Percentiles rank a stretch among this genome's conserved stretches.
These are phyloP conservation scores for Dimorphilus gyrociliatus DNA, from an alignment of 2,888 invertebrate species.

Conservation along the genomic window DNA sequence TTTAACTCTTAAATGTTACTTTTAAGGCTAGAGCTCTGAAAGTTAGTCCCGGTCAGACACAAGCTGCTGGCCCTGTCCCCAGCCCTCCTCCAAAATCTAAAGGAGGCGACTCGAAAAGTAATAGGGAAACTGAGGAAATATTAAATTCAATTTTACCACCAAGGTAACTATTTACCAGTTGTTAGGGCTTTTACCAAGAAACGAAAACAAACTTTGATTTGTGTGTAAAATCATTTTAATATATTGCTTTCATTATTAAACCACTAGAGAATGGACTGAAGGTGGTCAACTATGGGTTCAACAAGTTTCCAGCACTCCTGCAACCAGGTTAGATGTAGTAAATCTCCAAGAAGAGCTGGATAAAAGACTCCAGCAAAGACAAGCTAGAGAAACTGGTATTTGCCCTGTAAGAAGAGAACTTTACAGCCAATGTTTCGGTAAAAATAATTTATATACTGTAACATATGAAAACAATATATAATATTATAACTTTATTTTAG, in stretches of 20 bases:
- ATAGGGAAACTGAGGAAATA: conserved; percentile 72
- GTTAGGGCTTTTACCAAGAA: background rate
- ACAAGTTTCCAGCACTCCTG: conserved; percentile 83
- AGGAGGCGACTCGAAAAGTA: conserved; percentile 28
- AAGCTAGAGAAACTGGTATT: conserved; percentile 88
- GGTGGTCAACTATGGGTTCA: conserved; percentile 58
- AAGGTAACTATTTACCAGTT: conserved; percentile 27
- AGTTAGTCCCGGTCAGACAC: conserved; percentile 22
- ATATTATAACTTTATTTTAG: conserved; percentile 30
- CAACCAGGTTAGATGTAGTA: conserved; percentile 83
- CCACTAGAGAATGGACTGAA: conserved; percentile 67
- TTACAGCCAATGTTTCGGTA: conserved; percentile 85
- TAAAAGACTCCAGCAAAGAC: conserved; percentile 67
- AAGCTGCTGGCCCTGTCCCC: conserved; percentile 27
- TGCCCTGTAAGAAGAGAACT: conserved; percentile 82
- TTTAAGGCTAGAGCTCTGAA: conserved; percentile 30
- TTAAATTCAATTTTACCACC: conserved; percentile 81
- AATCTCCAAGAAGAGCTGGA: conserved; percentile 91
- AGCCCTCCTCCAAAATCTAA: conserved; percentile 25
- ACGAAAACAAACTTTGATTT: too few relatives aligned
- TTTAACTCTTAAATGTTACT: conserved; percentile 1
- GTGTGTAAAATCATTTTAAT: too few relatives aligned
- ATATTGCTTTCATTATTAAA: background rate
- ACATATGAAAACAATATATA: too few relatives aligned
- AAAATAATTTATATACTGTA: too few relatives aligned